Evolutionary conservation across 2,888 invertebrate genomes (phyloP), one percentile per base, ranked within the genome.

Genomic region (Chirona hameri): DNA sequence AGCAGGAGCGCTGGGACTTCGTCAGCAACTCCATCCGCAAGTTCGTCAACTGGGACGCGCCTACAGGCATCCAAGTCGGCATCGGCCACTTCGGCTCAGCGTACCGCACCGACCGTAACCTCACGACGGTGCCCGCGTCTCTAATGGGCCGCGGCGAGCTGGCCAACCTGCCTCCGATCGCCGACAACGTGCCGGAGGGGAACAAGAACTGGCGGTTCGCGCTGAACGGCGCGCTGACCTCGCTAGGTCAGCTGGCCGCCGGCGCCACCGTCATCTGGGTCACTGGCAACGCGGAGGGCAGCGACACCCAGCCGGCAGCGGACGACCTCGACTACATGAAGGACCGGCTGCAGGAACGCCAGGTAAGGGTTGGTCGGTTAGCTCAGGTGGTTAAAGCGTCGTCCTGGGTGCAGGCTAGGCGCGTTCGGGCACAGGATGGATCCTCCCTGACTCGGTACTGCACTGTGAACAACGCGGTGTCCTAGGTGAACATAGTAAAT

Each of bases 1-100:
- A 46, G n/a, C 85, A 88, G 85, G 91, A 91, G 86, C 91, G 91
- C 1, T 92, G 91, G 91, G 90, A 88, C 83, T 91, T 91, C 86
- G 87, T 92, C 82, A 88, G 91, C 65, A 87, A 89, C 83, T 91
- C 92, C 0, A 89, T 91, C 83, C 88, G 91, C 69, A 91, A 91
- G 86, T 91, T 91, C 89, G 90, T 91, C 5, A 88, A 90, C 52
- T 90, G 90, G 83, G 90, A 91, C 86, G 87, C 92, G 27, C 90
- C 86, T 9, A 86, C 87, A 76, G 87, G 87, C 46, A 86, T 87
- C 69, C 85, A 86, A 83, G 84, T 88, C 52, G 88, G 88, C 79
- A 85, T 88, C 39, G 84, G 85, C 24, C 84, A 84, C 57, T 85
- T 84, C 76, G 84, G 84, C 83, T 83, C 83, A 21, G 72, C 39